Evolutionary conservation across 2,888 invertebrate species (phyloP).

Genomic region (Nomada fucata): DNA sequence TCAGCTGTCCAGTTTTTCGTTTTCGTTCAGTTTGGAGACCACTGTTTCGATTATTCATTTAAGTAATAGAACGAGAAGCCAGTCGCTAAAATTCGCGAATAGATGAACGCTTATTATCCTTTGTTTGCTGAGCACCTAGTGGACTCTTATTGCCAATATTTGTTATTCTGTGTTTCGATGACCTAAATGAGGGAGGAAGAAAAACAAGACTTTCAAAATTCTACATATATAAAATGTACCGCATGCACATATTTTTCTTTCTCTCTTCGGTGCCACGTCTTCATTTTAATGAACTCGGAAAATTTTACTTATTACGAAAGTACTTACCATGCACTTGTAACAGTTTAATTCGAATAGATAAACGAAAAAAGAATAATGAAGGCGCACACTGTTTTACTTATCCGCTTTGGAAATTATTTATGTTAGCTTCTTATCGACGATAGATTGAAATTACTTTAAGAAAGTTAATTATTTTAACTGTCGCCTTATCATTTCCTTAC

Average conservation of each 20-base stretch:
- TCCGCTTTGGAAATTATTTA: neutral
- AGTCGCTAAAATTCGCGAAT: constrained; percentile 9
- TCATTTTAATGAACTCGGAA: neutral
- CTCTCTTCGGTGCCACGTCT: neutral
- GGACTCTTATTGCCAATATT: constrained; percentile 1
- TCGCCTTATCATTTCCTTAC: neutral
- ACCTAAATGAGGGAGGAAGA: neutral
- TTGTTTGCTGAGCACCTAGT: constrained; percentile 12
- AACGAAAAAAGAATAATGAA: neutral
- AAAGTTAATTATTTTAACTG: neutral
- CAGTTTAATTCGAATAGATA: neutral
- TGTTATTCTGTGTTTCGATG: constrained; percentile 1
- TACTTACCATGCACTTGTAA: neutral
- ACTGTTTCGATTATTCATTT: constrained; percentile 62
- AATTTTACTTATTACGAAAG: neutral
- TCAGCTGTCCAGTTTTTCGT: constrained; percentile 38
- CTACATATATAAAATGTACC: neutral
- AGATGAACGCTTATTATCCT: constrained; percentile 10
- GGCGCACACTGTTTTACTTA: neutral
- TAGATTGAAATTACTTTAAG: constrained; percentile 1
- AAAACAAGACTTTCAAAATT: neutral
- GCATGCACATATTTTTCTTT: neutral
- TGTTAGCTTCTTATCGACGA: neutral
- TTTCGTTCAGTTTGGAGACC: constrained; percentile 68
- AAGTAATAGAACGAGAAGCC: neutral